Evolutionary conservation across 2,113 vertebrate species (phyloP).

Genomic region (Sebastes fasciatus): DNA sequence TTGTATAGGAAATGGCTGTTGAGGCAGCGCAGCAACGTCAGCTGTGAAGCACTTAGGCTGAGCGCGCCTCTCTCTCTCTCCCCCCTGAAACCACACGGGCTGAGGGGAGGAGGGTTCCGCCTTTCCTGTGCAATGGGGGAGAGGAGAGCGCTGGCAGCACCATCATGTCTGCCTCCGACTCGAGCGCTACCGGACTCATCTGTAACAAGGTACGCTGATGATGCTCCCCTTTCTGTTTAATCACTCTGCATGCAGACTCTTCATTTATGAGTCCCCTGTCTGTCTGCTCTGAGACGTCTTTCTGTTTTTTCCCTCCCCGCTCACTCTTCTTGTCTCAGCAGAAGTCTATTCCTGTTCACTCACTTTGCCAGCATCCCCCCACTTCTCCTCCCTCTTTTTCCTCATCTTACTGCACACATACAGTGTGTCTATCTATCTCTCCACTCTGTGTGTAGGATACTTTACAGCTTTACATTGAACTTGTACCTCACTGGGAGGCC

Average conservation of each 20-base stretch:
- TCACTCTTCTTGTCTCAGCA: conserved; percentile 52
- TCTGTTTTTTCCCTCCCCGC: conserved; percentile 16
- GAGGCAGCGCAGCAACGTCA: conserved; percentile 74
- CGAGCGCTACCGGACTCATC: conserved; percentile 84
- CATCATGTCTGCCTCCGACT: conserved; percentile 85
- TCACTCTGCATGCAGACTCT: conserved; percentile 58
- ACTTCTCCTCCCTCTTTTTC: conserved; percentile 43
- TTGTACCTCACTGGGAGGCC: conserved; percentile 1
- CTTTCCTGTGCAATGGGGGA: conserved; percentile 76
- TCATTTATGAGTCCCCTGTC: conserved; percentile 27
- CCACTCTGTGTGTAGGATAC: background rate
- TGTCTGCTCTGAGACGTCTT: conserved; percentile 45
- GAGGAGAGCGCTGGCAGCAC: conserved; percentile 70
- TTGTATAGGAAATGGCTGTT: conserved; percentile 81
- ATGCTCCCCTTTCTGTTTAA: conserved; percentile 48
- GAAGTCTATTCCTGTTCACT: conserved; percentile 66
- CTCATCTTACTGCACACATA: conserved; percentile 25
- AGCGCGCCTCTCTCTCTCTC: conserved; percentile 55
- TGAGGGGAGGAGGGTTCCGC: conserved; percentile 72
- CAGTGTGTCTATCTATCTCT: conserved; percentile 1
- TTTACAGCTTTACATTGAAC: conserved; percentile 38
- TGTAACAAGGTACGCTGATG: conserved; percentile 83
- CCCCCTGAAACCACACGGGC: conserved; percentile 68
- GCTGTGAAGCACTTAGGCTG: conserved; percentile 79
- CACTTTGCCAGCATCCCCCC: conserved; percentile 65